Evolutionary conservation across 2,888 invertebrate genomes (phyloP).

Genomic region (Candidula unifasciata): DNA sequence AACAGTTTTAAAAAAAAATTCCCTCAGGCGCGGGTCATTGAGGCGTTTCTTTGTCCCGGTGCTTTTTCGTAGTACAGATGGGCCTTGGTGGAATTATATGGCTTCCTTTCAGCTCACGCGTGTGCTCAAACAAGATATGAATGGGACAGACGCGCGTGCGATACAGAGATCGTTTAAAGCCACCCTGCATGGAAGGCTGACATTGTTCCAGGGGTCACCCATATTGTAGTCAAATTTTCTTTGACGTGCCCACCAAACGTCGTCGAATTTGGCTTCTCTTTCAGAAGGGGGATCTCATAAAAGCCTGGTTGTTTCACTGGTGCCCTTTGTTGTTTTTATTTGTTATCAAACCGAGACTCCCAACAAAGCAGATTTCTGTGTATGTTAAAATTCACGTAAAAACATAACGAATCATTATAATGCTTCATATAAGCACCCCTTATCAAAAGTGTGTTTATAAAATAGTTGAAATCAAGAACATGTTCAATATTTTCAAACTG

Average conservation of each 20-base stretch:
- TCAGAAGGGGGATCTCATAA: not conserved
- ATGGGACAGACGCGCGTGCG: constrained; percentile 35
- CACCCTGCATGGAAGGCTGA: not conserved
- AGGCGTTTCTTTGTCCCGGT: constrained; percentile 33
- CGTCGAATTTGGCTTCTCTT: not conserved
- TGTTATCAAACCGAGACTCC: too few species aligned
- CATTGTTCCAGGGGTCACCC: constrained; percentile 27
- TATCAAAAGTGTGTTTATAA: too few species aligned
- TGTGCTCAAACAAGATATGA: constrained; percentile 31
- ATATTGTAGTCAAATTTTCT: constrained; percentile 34
- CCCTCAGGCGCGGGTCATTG: not conserved
- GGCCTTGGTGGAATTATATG: constrained; percentile 21
- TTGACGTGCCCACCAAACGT: not conserved
- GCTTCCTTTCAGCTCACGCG: constrained; percentile 25
- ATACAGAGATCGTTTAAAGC: constrained; percentile 24
- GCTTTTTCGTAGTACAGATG: constrained; percentile 34
- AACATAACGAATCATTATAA: too few species aligned
- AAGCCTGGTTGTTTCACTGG: not conserved
- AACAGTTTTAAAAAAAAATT: too few species aligned
- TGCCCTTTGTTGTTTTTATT: not conserved
- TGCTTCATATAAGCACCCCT: too few species aligned
- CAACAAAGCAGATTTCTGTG: too few species aligned
- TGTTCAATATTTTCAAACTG: too few species aligned
- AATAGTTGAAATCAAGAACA: too few species aligned
- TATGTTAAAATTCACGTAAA: too few species aligned